Conservation (phyloP, 2,888 invertebrate species). For the Petrolisthes cinctipes region DNA sequence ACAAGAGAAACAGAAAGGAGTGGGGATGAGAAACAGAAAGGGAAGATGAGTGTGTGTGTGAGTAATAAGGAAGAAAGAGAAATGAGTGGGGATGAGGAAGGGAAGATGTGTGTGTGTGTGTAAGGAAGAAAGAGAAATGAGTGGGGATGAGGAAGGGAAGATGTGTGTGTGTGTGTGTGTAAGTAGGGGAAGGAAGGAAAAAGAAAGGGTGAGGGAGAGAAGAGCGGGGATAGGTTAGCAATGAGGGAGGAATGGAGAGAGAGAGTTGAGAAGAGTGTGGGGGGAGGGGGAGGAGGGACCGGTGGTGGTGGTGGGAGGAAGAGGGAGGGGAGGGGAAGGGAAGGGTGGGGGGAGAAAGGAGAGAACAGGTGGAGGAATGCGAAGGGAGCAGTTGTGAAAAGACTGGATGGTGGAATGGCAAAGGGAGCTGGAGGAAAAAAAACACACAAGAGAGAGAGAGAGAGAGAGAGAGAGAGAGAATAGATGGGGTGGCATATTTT, state of each 20-base stretch:
- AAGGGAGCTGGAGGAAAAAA: not conserved
- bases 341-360: not conserved
- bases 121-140: not conserved
- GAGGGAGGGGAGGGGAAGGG: not conserved
- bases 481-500: too few species aligned
- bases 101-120: too few species aligned
- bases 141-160: too few species aligned
- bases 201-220: not conserved
- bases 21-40: not conserved
- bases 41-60: not conserved
- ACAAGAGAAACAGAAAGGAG: too few species aligned
- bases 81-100: too few species aligned
- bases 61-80: too few species aligned
- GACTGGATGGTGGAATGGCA: not conserved
- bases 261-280: not conserved
- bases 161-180: not conserved
- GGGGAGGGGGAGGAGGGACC: not conserved
- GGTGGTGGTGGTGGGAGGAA: not conserved
- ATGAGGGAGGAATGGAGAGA: constrained; percentile 4
- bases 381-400: not conserved
- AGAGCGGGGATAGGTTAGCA: not conserved
- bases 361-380: not conserved
- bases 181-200: not conserved
- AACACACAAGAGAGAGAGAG: not conserved
- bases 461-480: not conserved